phyloP scores from a whole-genome alignment of 1,140 invertebrate species.

The Asbolus verrucosus region DNA sequence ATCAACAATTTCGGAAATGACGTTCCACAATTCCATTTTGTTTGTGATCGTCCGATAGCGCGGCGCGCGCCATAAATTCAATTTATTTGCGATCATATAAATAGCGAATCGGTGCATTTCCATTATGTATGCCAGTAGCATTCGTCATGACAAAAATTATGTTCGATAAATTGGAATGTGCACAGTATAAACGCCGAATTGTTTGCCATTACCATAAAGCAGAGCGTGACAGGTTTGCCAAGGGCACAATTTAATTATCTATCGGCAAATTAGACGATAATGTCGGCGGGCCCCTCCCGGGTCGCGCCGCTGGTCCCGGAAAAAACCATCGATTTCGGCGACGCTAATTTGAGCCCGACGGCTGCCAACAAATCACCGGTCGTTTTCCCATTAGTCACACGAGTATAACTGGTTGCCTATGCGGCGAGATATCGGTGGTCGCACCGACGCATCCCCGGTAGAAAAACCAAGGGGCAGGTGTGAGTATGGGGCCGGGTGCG shows the following conservation, averaged over 20 bases:
- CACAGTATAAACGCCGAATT: neutral
- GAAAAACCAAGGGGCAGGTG: conserved; percentile 29
- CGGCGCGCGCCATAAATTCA: conserved; percentile 23
- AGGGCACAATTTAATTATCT: neutral
- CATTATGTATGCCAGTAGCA: conserved; percentile 4
- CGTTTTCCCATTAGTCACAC: too few species aligned
- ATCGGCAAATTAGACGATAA: neutral
- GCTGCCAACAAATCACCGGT: neutral
- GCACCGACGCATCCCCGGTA: neutral
- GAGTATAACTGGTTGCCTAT: conserved; percentile 41
- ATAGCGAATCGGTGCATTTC: neutral
- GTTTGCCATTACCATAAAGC: neutral
- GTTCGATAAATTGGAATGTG: conserved; percentile 4
- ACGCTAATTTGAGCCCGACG: neutral
- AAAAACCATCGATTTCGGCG: too few species aligned
- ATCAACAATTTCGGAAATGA: too few species aligned
- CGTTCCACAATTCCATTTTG: too few species aligned
- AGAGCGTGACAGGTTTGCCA: neutral
- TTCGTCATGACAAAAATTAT: conserved; percentile 17
- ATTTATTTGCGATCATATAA: conserved; percentile 14
- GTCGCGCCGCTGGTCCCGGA: too few species aligned
- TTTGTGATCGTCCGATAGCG: neutral
- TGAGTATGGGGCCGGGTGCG: conserved; percentile 10
- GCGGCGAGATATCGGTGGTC: neutral
- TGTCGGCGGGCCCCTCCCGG: neutral